Evolutionary conservation across 2,888 invertebrate genomes (phyloP).

Genomic region (Oscheius onirici): DNA sequence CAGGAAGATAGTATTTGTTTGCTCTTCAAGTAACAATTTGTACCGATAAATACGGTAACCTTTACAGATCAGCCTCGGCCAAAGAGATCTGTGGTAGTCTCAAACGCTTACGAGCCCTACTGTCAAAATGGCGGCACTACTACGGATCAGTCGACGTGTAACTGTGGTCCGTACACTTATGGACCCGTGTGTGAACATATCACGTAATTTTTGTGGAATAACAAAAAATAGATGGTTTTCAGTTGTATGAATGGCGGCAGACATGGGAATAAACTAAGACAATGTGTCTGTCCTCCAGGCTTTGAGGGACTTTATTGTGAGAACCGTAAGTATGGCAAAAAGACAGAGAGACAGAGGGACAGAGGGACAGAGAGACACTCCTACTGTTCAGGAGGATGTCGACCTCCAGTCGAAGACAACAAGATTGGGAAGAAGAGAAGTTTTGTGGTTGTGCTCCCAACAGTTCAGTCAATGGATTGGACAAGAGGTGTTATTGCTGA

Average conservation of each 20-base stretch:
- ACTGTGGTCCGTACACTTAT: too few species aligned
- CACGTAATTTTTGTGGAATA: not conserved
- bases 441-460: not conserved
- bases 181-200: too few species aligned
- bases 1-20: too few species aligned
- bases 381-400: not conserved
- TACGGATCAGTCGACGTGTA: too few species aligned
- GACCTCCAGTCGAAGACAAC: slow-evolving; percentile 3
- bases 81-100: too few species aligned
- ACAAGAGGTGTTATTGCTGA: not conserved
- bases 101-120: too few species aligned
- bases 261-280: not conserved
- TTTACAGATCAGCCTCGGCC: too few species aligned
- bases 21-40: too few species aligned
- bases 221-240: not conserved
- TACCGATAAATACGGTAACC: too few species aligned
- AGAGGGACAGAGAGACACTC: too few species aligned
- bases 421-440: not conserved
- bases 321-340: not conserved
- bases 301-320: not conserved
- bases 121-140: too few species aligned
- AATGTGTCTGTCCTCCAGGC: not conserved
- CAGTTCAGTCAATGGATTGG: not conserved
- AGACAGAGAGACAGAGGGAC: too few species aligned
- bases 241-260: not conserved